Evolutionary conservation across 2,113 vertebrate species (phyloP).

Genomic region (Uria lomvia): DNA sequence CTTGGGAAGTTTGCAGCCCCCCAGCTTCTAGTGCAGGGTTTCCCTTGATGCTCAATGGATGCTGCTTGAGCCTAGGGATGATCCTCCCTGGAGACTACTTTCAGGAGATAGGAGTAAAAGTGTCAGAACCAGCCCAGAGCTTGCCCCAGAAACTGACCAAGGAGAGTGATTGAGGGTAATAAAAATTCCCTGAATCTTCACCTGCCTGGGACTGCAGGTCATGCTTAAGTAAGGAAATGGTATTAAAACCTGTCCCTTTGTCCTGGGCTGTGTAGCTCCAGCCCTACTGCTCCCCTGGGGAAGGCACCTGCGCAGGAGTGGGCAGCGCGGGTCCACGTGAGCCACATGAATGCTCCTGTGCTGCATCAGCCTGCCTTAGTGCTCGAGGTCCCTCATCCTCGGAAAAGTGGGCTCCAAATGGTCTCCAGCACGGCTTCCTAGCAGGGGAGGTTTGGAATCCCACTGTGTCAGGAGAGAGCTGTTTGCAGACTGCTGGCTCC

Average conservation of each 20-base stretch:
- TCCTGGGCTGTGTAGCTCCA: neutral
- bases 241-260: neutral
- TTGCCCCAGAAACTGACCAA: neutral
- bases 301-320: neutral
- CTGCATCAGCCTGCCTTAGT: rapidly evolving
- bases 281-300: rapidly evolving
- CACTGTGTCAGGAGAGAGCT: neutral
- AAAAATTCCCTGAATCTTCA: neutral
- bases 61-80: neutral
- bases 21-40: rapidly evolving
- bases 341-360: rapidly evolving
- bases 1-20: neutral
- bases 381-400: neutral
- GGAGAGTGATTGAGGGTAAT: neutral
- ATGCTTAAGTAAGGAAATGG: neutral
- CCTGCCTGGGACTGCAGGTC: neutral
- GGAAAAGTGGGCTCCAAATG: rapidly evolving
- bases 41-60: neutral
- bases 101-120: neutral
- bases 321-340: rapidly evolving
- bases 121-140: neutral
- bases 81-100: neutral
- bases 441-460: neutral
- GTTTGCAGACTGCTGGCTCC: neutral
- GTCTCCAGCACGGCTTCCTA: neutral